Evolutionary conservation across 2,888 invertebrate species (phyloP), one percentile per base, ranked within the genome.

Genomic region (Cerceris rybyensis): DNA sequence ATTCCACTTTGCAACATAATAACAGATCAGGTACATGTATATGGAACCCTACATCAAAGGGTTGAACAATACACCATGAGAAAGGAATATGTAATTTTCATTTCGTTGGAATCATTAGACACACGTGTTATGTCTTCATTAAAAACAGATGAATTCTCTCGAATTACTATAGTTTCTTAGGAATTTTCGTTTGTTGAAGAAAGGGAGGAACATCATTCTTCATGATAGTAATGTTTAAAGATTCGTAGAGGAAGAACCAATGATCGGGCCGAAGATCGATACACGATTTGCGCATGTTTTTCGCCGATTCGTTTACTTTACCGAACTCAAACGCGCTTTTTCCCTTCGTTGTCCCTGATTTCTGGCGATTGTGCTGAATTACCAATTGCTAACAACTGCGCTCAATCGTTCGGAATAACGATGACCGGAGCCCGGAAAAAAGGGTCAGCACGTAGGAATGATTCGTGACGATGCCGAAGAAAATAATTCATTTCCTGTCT

Each of bases 341-440:
- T 70, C 60, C 60, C 43, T 13, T 59, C 68, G 43, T 41, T 61
- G 50, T 14, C 67, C 55, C 52, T 67, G 71, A 72, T 66, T 60
- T 75, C 76, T 79, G 76, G 43, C 77, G 74, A 83, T 80, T 79
- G 86, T 78, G 75, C 80, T 78, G 87, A 79, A 87, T 87, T 86
- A 83, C 85, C 86, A 85, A 87, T 88, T 87, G 83, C 82, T 82
- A 85, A 81, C 86, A 85, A 88, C 87, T 87, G 88, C 70, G 80
- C 63, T 79, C 79, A 88, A 88, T 88, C 81, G 87, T 50, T 77
- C 65, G 88, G 88, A 88, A 88, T 88, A 88, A 88, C 60, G 83
- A 85, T 78, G 74, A 78, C 72, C 81, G 49, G 46, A 50, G 58
- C 72, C 57, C 46, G 54, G 49, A 52, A 52, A 60, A 63, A 78